A percentile compares a stretch with the other conserved stretches of the same genome.
phyloP scores from a whole-genome alignment of 2,797 vertebrate genomes.

The Ctenochaetus hawaiiensis region DNA sequence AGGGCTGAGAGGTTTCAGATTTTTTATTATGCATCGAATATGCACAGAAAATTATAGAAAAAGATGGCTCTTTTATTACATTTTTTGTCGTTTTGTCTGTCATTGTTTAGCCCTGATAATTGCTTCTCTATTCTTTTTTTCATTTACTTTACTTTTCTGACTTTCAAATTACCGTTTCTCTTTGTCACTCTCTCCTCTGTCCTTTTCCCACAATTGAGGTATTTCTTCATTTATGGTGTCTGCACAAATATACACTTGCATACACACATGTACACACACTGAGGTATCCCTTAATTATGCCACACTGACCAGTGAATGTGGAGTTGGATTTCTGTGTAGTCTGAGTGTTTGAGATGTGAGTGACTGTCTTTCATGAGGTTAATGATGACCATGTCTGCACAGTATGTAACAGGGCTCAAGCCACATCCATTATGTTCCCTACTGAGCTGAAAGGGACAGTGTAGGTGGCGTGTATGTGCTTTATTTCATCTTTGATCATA shows the following conservation, averaged over 20 bases:
- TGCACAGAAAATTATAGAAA: background rate
- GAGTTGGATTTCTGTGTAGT: conserved; percentile 40
- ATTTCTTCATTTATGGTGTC: conserved; percentile 7
- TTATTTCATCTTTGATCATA: conserved; percentile 52
- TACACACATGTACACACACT: background rate
- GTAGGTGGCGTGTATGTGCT: conserved; percentile 56
- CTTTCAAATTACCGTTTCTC: background rate
- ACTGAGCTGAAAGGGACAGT: conserved; percentile 60
- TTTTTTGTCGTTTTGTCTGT: background rate
- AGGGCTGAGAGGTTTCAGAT: background rate
- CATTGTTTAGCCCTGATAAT: background rate
- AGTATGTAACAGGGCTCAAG: conserved; percentile 47
- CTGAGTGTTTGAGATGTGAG: conserved; percentile 30
- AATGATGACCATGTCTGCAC: conserved; percentile 65
- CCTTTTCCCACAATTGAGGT: background rate
- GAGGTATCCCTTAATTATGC: conserved; percentile 42
- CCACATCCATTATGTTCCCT: conserved; percentile 43
- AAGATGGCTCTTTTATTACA: too few relatives aligned
- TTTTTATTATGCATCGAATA: background rate
- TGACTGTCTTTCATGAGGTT: conserved; percentile 60
- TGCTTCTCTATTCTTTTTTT: background rate
- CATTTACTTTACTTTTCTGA: background rate
- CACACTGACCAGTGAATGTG: conserved; percentile 14
- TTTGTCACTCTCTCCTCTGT: background rate
- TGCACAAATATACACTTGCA: too few relatives aligned